Percentiles rank a stretch among this genome's conserved stretches.
phyloP scores from a whole-genome alignment of 1,140 invertebrate species.

The Caenorhabditis briggsae region DNA sequence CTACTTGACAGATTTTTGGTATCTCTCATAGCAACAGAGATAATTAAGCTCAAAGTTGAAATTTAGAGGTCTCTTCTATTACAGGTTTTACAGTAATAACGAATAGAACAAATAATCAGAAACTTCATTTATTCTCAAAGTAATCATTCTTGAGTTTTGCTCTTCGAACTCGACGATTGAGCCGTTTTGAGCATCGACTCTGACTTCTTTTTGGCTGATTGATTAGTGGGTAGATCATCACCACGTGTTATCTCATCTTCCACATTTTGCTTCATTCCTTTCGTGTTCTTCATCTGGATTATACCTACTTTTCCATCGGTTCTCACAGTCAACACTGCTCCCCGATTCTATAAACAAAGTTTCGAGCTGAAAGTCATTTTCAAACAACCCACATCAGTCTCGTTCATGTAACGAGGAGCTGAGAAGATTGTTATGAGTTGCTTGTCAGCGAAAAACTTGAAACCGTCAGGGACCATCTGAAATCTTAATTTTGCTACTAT shows the following conservation, averaged over 20 bases:
- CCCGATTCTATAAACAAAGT: neutral
- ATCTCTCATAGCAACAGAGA: too few relatives aligned
- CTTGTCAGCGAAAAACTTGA: constrained; percentile 49
- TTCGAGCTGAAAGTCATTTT: neutral
- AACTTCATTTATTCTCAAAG: too few relatives aligned
- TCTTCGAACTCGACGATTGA: too few relatives aligned
- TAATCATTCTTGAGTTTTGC: too few relatives aligned
- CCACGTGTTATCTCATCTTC: neutral
- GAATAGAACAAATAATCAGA: too few relatives aligned
- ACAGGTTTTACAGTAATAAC: too few relatives aligned
- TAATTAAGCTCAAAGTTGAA: too few relatives aligned
- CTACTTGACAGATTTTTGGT: too few relatives aligned
- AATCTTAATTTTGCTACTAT: neutral
- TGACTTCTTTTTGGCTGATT: neutral
- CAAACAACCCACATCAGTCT: neutral
- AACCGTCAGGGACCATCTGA: constrained; percentile 56
- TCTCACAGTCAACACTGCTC: neutral
- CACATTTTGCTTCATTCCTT: neutral
- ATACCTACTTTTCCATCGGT: neutral
- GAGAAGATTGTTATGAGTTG: constrained; percentile 59
- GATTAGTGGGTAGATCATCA: neutral
- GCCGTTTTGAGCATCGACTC: neutral
- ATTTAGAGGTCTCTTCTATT: too few relatives aligned
- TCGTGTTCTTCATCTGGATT: neutral
- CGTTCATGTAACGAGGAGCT: constrained; percentile 48